A percentile compares a stretch with the other conserved stretches of the same genome.
Conservation (phyloP, 2,888 invertebrate genomes). For the Drosophila pegasa region DNA sequence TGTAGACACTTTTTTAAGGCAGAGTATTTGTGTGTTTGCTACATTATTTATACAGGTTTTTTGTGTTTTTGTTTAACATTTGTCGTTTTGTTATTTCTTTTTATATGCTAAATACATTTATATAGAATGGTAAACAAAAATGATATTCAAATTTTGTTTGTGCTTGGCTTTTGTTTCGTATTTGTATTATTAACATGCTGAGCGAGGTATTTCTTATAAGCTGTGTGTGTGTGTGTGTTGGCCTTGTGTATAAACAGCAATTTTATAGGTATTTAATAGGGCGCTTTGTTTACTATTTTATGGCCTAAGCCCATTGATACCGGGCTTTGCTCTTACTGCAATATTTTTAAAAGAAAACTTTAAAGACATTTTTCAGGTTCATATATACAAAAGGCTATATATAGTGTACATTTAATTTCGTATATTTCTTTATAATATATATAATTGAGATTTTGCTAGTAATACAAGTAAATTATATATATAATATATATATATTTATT, state of each 20-base stretch:
- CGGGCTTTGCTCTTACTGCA: neutral
- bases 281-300: neutral
- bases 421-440: neutral
- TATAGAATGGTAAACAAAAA: constrained; percentile 1
- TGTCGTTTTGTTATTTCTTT: constrained; percentile 6
- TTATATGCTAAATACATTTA: constrained; percentile 39
- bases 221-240: constrained; percentile 1
- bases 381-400: neutral
- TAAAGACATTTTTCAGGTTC: neutral
- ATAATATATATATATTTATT: neutral
- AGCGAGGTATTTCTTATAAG: constrained; percentile 7
- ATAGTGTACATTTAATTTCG: neutral
- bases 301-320: neutral
- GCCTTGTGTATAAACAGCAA: neutral
- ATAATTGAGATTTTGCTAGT: neutral
- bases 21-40: constrained; percentile 38
- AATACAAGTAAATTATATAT: neutral
- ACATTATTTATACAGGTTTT: constrained; percentile 25
- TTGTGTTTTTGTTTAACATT: constrained; percentile 31
- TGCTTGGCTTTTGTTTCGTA: constrained; percentile 7
- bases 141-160: constrained; percentile 20
- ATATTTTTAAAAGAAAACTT: neutral
- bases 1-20: constrained; percentile 63
- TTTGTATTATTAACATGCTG: constrained; percentile 13
- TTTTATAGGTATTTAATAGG: constrained; percentile 7